These are phyloP conservation scores for Hyalella azteca DNA, from an alignment of 2,888 invertebrate genomes.

Conservation along the genomic window DNA sequence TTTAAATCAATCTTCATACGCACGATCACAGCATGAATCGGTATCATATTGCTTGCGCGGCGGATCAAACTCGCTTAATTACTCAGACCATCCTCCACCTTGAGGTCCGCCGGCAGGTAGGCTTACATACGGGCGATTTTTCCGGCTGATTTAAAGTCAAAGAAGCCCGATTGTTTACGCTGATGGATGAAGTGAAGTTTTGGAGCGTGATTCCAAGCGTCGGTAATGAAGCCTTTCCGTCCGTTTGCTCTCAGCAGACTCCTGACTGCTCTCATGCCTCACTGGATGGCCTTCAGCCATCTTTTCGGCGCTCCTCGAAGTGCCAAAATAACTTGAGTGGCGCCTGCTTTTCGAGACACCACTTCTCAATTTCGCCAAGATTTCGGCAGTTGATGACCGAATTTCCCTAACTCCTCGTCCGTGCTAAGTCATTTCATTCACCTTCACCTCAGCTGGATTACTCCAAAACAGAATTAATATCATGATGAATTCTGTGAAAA, in stretches of 20 bases:
- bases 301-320: slow-evolving; percentile 34
- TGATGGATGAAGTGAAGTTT: background rate
- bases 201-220: background rate
- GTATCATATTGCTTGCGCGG: no score
- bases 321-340: slow-evolving; percentile 39
- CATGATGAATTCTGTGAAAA: slow-evolving; percentile 35
- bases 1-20: no score
- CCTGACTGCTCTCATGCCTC: slow-evolving; percentile 26
- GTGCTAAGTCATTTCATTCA: slow-evolving; percentile 27
- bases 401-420: slow-evolving; percentile 7
- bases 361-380: slow-evolving; percentile 30
- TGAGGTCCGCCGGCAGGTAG: background rate
- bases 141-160: background rate
- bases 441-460: slow-evolving; percentile 11
- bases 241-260: background rate
- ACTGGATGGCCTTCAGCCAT: slow-evolving; percentile 26
- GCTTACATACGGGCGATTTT: background rate
- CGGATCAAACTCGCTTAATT: background rate
- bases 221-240: slow-evolving; percentile 21
- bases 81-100: background rate
- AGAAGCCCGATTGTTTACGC: slow-evolving; percentile 14
- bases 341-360: slow-evolving; percentile 34
- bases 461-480: slow-evolving; percentile 35
- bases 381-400: slow-evolving; percentile 19
- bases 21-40: no score